phyloP scores from a whole-genome alignment of 1,140 invertebrate species.

The Diploscapter pachys region DNA sequence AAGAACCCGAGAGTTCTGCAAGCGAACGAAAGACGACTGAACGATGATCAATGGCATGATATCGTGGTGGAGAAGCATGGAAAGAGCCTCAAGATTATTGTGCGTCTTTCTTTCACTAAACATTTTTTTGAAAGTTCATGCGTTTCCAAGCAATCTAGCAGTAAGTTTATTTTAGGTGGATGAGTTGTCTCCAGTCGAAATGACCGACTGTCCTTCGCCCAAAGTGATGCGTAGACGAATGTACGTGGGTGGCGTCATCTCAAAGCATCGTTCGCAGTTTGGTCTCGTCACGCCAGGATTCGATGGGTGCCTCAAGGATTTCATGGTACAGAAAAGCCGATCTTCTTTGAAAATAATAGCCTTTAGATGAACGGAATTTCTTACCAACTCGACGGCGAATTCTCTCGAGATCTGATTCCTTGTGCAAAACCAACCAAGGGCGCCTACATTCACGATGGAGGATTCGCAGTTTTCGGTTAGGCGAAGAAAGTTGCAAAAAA shows the following conservation, averaged over 20 bases:
- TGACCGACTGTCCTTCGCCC: conserved; percentile 47
- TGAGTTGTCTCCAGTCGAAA: conserved; percentile 29
- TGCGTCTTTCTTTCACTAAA: too few relatives aligned
- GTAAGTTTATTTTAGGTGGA: conserved; percentile 35
- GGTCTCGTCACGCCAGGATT: conserved; percentile 36
- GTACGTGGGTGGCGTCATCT: conserved; percentile 58
- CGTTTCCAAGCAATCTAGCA: too few relatives aligned
- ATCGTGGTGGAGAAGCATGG: conserved; percentile 43
- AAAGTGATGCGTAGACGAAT: conserved; percentile 53
- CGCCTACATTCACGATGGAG: conserved; percentile 46
- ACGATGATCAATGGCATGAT: conserved; percentile 55
- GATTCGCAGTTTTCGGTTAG: conserved; percentile 32
- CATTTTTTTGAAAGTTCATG: too few relatives aligned
- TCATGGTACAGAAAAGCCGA: conserved; percentile 30
- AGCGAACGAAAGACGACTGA: conserved; percentile 33
- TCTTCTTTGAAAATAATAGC: neutral
- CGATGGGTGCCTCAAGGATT: conserved; percentile 50
- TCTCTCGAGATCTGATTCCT: conserved; percentile 44
- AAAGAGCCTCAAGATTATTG: conserved; percentile 24
- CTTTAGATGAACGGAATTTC: neutral
- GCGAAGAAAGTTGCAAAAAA: conserved; percentile 11
- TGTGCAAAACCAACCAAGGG: conserved; percentile 34
- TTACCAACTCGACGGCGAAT: conserved; percentile 13
- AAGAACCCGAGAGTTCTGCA: conserved; percentile 43
- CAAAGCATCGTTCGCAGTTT: conserved; percentile 46